phyloP scores from a whole-genome alignment of 2,888 invertebrate genomes.

The Agonopterix heracliana region DNA sequence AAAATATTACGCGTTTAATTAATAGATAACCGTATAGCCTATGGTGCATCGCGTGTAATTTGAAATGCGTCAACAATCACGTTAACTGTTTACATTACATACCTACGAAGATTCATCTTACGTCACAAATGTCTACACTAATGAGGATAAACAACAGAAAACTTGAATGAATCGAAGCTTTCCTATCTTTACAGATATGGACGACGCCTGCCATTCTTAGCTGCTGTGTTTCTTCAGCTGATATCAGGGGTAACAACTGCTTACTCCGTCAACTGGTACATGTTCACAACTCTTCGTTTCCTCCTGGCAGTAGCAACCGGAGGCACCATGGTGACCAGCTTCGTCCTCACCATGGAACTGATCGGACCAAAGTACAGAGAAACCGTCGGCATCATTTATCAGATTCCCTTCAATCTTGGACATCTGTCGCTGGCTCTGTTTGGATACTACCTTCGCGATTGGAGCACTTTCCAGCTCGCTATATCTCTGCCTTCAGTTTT shows the following conservation, averaged over 20 bases:
- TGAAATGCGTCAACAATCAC: no score
- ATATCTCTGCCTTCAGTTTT: slow-evolving; percentile 79
- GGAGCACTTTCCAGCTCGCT: slow-evolving; percentile 81
- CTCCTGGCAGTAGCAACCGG: slow-evolving; percentile 85
- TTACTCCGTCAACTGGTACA: slow-evolving; percentile 79
- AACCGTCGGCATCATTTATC: slow-evolving; percentile 82
- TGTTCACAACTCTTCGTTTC: slow-evolving; percentile 82
- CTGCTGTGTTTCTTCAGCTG: slow-evolving; percentile 84
- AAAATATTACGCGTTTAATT: no score
- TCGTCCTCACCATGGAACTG: slow-evolving; percentile 82
- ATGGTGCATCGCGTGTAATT: no score
- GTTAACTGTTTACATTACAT: no score
- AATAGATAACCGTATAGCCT: no score
- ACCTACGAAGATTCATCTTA: no score
- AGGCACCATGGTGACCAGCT: slow-evolving; percentile 89
- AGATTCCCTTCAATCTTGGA: slow-evolving; percentile 83
- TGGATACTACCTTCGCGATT: slow-evolving; percentile 80
- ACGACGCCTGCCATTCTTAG: slow-evolving; percentile 82
- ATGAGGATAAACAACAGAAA: no score
- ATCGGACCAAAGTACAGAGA: slow-evolving; percentile 77
- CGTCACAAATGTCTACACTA: no score
- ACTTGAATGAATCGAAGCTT: no score
- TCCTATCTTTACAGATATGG: slow-evolving; percentile 77
- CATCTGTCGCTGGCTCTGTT: slow-evolving; percentile 79
- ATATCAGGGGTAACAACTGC: slow-evolving; percentile 82